phyloP scores from a whole-genome alignment of 2,888 invertebrate genomes.

The Sylvicola cinctus region DNA sequence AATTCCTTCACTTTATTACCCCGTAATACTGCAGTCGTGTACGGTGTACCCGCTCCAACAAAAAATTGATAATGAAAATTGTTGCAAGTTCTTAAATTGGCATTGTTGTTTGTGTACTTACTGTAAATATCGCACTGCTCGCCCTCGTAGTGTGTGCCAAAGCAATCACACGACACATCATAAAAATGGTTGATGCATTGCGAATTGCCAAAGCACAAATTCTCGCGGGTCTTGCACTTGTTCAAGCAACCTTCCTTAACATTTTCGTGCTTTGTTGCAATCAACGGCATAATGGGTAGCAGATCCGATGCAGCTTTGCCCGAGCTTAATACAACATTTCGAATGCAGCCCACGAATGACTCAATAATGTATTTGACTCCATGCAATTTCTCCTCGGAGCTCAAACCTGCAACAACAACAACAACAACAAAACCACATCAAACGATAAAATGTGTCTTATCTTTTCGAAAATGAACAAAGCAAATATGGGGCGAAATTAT shows the following conservation, averaged over 20 bases:
- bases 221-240: slow-evolving; percentile 59
- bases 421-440: background rate
- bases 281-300: slow-evolving; percentile 58
- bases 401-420: slow-evolving; percentile 36
- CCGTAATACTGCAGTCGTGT: too few species aligned
- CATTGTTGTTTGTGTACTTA: slow-evolving; percentile 29
- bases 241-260: slow-evolving; percentile 77
- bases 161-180: slow-evolving; percentile 77
- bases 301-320: slow-evolving; percentile 71
- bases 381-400: slow-evolving; percentile 71
- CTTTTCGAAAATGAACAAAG: too few species aligned
- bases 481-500: too few species aligned
- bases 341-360: slow-evolving; percentile 81
- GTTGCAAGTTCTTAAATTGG: too few species aligned
- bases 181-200: slow-evolving; percentile 84
- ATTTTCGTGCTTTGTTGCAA: slow-evolving; percentile 75
- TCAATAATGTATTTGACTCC: slow-evolving; percentile 84
- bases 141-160: slow-evolving; percentile 79
- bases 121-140: slow-evolving; percentile 81
- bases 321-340: slow-evolving; percentile 66
- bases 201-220: slow-evolving; percentile 72
- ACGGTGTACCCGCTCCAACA: too few species aligned
- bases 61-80: too few species aligned
- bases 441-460: too few species aligned
- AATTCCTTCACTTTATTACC: too few species aligned